These are phyloP conservation scores for Petromus typicus DNA, from an alignment of 2,113 vertebrate species.

Conservation along the genomic window DNA sequence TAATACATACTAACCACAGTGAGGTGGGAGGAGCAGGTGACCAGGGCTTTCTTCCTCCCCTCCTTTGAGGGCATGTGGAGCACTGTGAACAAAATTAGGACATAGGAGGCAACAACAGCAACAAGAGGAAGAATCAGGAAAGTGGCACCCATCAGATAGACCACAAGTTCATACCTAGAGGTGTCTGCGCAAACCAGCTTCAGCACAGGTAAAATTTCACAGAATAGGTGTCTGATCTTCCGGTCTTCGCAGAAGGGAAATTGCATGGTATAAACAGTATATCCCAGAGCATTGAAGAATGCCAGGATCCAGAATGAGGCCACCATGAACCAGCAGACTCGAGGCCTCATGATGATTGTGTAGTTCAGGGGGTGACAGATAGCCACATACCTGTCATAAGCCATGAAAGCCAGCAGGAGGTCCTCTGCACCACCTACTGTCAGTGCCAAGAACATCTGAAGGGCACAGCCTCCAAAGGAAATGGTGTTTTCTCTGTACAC, in stretches of 20 bases:
- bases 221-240: conserved; percentile 78
- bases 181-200: conserved; percentile 80
- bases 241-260: conserved; percentile 62
- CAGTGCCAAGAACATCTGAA: conserved; percentile 77
- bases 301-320: conserved; percentile 63
- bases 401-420: conserved; percentile 78
- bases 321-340: conserved; percentile 65
- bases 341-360: conserved; percentile 67
- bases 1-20: conserved; percentile 80
- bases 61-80: conserved; percentile 70
- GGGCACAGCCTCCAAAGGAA: conserved; percentile 69
- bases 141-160: conserved; percentile 69
- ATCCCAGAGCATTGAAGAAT: conserved; percentile 41
- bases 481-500: conserved; percentile 62
- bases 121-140: conserved; percentile 67
- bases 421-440: conserved; percentile 64
- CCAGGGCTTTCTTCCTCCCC: conserved; percentile 76
- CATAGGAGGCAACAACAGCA: conserved; percentile 75
- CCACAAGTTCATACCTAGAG: conserved; percentile 60
- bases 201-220: conserved; percentile 79
- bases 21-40: conserved; percentile 82
- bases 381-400: conserved; percentile 81
- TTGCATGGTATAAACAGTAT: conserved; percentile 70
- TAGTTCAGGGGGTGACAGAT: conserved; percentile 81
- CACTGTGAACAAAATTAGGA: conserved; percentile 68